Evolutionary conservation across 1,140 invertebrate genomes (phyloP), one percentile per base, ranked within the genome.

Genomic region (Drosophila lacteicornis): DNA sequence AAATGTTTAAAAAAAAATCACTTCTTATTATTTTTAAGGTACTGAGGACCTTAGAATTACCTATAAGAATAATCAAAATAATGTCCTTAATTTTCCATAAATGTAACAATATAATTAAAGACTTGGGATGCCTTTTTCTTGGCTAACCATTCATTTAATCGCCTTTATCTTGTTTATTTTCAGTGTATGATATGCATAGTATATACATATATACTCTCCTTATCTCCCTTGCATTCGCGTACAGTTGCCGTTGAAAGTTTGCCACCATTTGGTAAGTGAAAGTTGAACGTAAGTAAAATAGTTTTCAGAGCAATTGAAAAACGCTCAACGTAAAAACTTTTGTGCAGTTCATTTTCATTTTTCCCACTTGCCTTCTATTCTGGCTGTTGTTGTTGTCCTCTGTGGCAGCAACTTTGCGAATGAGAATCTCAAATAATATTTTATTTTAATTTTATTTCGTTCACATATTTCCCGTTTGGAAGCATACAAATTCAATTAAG

Each of bases 301-400:
- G 77, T 87, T 90, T 80, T 60, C 46, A 62, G 42, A 75, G 69
- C 80, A 90, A 84, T 88, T 88, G 85, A 90, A 88, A 88, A 88
- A 69, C 73, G 78, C 68, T 88, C 73, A 76, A 61, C 63, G 56
- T 15, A 25, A 69, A 82, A 79, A 79, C 77, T 69, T 88, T 81
- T 70, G 45, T 55, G 40, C 53, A 71, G 40, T 63, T 66, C 66
- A 73, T 77, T 83, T 55, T 86, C 46, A 81, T 75, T 90, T 83
- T 60, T 65, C 27, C 56, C 59, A 43, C 27, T 75, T 53, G 30
- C 40, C 25, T 49, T 56, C 27, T 51, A 27, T 22, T 50, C 13
- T 49, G 11, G 3, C 3, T 33, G 9, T 30, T 30, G 25, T 30
- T 36, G 50, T 53, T 36, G 33, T 13, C 17, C 30, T 40, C 33